Evolutionary conservation across 2,113 vertebrate species (phyloP).

Genomic region (Phylloscopus whistleri): DNA sequence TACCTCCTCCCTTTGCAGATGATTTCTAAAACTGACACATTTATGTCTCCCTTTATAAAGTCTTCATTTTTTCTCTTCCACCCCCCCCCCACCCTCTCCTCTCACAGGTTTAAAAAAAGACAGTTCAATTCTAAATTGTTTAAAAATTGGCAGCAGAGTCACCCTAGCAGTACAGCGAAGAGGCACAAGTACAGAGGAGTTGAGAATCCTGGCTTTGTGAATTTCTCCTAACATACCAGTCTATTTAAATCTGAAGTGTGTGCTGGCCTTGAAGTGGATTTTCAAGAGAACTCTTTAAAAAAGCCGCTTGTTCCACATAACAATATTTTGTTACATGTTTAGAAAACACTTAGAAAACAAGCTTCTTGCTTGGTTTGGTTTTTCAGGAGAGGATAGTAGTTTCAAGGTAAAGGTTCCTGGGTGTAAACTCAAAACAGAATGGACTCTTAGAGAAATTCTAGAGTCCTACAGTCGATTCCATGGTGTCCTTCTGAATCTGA

Average conservation of each 20-base stretch:
- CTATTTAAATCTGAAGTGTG: not conserved
- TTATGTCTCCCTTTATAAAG: not conserved
- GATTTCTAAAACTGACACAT: not conserved
- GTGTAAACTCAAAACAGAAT: not conserved
- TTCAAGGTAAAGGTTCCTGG: not conserved
- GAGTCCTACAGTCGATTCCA: not conserved
- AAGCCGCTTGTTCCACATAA: not conserved
- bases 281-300: not conserved
- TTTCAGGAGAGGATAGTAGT: not conserved
- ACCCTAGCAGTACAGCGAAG: not conserved
- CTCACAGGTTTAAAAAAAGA: not conserved
- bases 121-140: not conserved
- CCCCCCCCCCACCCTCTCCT: fast-evolving
- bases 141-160: not conserved
- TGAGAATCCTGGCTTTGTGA: not conserved
- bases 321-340: not conserved
- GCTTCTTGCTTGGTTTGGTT: not conserved
- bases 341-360: not conserved
- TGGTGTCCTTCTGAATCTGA: not conserved
- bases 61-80: not conserved
- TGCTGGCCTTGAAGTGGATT: not conserved
- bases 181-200: not conserved
- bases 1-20: not conserved
- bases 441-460: not conserved
- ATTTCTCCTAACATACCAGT: not conserved